Base-by-base conservation (phyloP, 1,140 invertebrate genomes). In the Orius insidiosus region DNA sequence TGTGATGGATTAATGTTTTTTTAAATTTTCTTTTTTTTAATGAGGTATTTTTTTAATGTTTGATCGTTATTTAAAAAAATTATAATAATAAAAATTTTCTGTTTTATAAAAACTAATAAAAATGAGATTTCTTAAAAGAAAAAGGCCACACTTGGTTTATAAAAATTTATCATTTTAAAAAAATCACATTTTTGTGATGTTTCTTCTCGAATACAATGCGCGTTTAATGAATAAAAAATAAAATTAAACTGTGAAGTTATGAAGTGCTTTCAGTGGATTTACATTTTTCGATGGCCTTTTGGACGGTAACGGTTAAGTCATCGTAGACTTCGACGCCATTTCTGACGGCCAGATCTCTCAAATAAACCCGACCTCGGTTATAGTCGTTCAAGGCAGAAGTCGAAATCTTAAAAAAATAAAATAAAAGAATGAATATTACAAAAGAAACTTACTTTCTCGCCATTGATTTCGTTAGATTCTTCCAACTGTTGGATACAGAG, bases 301-400 rank as follows among this genome's bases (percentile, higher is more conserved):
- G 68, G 36, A 93, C 68, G 30, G 88, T 83, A 58, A 85, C 82
- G 45, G 73, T 66, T 44, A 92, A 71, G 62, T 82, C 75, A 53
- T 80, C 74, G 66, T 89, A 94, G 49, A 96, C 80, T 55, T 85
- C 85, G 55, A 95, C 75, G 54, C 77, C 76, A 60, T 87, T 79
- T 52, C 86, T 75, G 59, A 76, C 81, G 44, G 90, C 90, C 59
- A 93, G 68, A 68, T 97, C 92, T 31, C 74, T 74, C 51, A 97
- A 71, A 66, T 97, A 97, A 50, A 78, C 75, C 47, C 93, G 75
- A 34, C 88, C 88, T 37, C 93, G 73, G 65, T 95, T 95, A 68
- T 96, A 96, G 63, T 97, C 93, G 63, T 90, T 89, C 49, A 87
- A 74, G 15, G 88, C 88, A 50, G 72, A 70, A 56, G 78, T 71